Conservation (phyloP, 2,113 vertebrate genomes). For the Limanda limanda region DNA sequence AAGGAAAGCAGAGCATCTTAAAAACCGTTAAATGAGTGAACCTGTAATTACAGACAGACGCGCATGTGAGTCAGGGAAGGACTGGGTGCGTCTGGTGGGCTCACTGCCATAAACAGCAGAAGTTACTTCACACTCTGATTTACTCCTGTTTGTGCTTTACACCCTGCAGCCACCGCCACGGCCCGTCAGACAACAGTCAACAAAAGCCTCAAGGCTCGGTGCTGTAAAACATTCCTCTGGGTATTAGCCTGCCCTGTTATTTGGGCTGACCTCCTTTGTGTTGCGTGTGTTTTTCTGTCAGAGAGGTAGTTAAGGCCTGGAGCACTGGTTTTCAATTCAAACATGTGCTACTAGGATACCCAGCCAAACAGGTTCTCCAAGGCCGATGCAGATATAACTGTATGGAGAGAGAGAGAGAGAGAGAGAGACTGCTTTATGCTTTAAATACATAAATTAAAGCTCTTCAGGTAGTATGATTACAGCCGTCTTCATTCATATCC, state of each 20-base stretch:
- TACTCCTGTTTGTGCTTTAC: slow-evolving; percentile 12
- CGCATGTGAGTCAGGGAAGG: neutral
- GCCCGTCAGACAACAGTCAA: slow-evolving; percentile 26
- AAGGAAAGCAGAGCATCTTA: neutral
- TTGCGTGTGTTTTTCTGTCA: neutral
- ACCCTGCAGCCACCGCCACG: neutral
- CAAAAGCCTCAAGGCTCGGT: slow-evolving; percentile 11
- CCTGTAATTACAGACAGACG: slow-evolving; percentile 44
- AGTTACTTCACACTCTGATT: slow-evolving; percentile 14
- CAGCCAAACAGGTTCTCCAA: neutral
- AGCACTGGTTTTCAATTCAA: slow-evolving; percentile 6
- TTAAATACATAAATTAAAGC: neutral
- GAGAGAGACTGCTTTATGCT: neutral
- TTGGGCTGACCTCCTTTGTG: slow-evolving; percentile 26
- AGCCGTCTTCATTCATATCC: too few species aligned
- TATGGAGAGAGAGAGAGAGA: neutral
- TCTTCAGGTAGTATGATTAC: neutral
- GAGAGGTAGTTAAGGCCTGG: neutral
- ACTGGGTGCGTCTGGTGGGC: neutral
- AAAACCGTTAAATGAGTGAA: slow-evolving; percentile 2
- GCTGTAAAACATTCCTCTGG: slow-evolving; percentile 57
- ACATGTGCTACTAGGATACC: too few species aligned
- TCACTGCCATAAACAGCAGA: slow-evolving; percentile 7
- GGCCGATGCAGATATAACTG: neutral
- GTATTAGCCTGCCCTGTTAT: slow-evolving; percentile 56